Base-by-base conservation (phyloP, 1,140 invertebrate species). In the Bombus sibiricus region DNA sequence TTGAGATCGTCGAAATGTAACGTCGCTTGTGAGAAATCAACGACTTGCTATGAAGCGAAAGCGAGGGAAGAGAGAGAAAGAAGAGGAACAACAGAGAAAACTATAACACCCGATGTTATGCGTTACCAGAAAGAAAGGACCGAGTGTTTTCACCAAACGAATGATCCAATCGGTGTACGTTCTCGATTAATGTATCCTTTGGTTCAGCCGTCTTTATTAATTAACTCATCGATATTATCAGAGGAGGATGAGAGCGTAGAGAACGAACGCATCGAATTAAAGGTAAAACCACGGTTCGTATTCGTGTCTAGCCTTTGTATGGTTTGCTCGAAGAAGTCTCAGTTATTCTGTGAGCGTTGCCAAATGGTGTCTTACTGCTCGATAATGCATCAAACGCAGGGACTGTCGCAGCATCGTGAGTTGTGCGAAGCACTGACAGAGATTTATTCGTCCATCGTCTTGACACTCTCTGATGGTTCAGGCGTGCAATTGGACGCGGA, bases 331-430 rank as follows among this genome's bases (percentile, higher is more conserved):
- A 66, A 91, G 34, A 62, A 87, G 47, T 76, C 41, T 64, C 79
- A 78, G 64, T 66, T 94, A 6, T 84, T 83, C 0, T 96, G 96
- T 66, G 92, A 93, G 68, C 91, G 86, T 71, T 97, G 96, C 86
- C 91, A 93, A 32, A 95, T 96, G 94, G 93, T 96, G 32, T 95
- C 94, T 66, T 97, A 97, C 81, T 97, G 96, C 88, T 94, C 92
- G 25, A 68, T 75, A 28, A 85, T 93, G 5, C 96, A 97, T 83
- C 94, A 93, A 87, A 92, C 93, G 32, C 86, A 95, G 9, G 95
- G 96, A 88, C 91, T 90, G 83, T 6, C 25, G 39, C 81, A 89
- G 28, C 96, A 97, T 87, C 93, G 93, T 0, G 92, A 93, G 34
- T 72, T 96, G 12, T 97, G 96, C 91, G 90, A 88, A 41, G 78